Evolutionary conservation across 2,113 vertebrate genomes (phyloP).

Genomic region (Anas platyrhynchos): DNA sequence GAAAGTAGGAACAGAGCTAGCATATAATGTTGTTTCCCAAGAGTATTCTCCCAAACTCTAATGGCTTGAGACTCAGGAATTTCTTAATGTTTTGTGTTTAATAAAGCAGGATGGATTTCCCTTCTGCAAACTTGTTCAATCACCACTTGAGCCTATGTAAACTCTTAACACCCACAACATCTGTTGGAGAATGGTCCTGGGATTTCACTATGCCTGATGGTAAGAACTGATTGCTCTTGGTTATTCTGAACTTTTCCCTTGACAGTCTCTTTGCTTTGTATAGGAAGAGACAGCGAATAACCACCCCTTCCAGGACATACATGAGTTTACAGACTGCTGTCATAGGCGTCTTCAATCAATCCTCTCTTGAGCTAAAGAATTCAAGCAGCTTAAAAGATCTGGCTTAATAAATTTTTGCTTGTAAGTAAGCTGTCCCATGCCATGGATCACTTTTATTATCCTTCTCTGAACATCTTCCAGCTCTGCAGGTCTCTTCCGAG

Average conservation of each 20-base stretch:
- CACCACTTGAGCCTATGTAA: not conserved
- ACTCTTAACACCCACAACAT: not conserved
- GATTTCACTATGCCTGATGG: not conserved
- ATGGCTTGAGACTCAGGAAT: not conserved
- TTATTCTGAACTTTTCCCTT: not conserved
- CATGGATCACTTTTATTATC: not conserved
- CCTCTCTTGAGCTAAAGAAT: not conserved
- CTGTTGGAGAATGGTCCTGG: not conserved
- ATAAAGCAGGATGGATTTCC: not conserved
- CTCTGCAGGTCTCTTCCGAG: not conserved
- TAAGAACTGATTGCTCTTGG: not conserved
- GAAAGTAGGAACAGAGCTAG: not conserved
- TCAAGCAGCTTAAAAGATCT: not conserved
- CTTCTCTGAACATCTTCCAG: not conserved
- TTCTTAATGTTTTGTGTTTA: not conserved
- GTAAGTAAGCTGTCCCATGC: not conserved
- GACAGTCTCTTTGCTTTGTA: not conserved
- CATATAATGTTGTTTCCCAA: not conserved
- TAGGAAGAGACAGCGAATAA: not conserved
- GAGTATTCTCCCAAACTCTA: not conserved
- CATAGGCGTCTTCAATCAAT: not conserved
- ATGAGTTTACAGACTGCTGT: not conserved
- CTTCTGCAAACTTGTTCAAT: constrained; percentile 19
- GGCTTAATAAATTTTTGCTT: not conserved
- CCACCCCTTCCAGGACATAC: not conserved